Evolutionary conservation across 2,113 vertebrate species (phyloP).

Genomic region (Orthonyx spaldingii): DNA sequence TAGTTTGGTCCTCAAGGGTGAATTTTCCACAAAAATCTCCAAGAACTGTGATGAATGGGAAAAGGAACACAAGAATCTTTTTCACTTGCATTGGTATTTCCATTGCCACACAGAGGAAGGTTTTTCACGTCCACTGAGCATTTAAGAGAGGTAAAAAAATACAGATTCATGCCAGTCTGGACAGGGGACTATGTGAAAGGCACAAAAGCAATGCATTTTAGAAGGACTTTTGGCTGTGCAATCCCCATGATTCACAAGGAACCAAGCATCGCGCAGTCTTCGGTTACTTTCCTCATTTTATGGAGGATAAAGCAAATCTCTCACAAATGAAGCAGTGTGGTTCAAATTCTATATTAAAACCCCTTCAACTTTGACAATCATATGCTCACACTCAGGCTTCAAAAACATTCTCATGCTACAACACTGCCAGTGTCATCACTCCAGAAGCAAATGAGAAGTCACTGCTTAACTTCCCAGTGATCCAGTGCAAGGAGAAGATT

Average conservation of each 20-base stretch:
- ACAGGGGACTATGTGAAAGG: not conserved
- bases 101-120: not conserved
- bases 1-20: not conserved
- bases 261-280: not conserved
- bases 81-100: not conserved
- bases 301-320: not conserved
- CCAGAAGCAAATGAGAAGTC: not conserved
- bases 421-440: not conserved
- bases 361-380: not conserved
- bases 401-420: not conserved
- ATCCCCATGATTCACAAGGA: not conserved
- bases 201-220: not conserved
- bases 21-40: not conserved
- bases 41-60: not conserved
- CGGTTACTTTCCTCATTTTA: not conserved
- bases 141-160: not conserved
- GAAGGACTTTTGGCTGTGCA: not conserved
- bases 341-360: not conserved
- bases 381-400: not conserved
- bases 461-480: not conserved
- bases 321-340: not conserved
- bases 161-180: not conserved
- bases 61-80: not conserved
- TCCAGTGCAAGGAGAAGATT: not conserved
- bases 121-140: not conserved